Conservation (phyloP, 2,797 vertebrate genomes). For the Urocyon cinereoargenteus region DNA sequence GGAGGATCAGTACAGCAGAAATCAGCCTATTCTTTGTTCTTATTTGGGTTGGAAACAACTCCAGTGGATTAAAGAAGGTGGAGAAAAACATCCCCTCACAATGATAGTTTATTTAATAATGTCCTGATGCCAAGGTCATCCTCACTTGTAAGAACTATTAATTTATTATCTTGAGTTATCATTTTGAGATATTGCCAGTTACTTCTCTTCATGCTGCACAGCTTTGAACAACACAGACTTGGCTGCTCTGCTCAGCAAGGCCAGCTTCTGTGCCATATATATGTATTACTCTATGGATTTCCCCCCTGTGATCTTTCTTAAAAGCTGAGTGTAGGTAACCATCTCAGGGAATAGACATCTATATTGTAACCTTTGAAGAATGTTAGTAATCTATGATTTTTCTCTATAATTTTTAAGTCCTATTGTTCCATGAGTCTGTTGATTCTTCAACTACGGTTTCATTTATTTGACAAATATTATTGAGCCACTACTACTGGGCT, state of each 20-base stretch:
- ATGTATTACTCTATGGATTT: not conserved
- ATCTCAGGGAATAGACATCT: not conserved
- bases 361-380: not conserved
- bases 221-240: not conserved
- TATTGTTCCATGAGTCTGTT: not conserved
- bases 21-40: not conserved
- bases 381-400: not conserved
- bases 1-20: not conserved
- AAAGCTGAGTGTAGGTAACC: slow-evolving; percentile 1
- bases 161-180: slow-evolving; percentile 41
- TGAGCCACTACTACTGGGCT: not conserved
- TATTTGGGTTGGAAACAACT: not conserved
- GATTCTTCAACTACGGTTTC: not conserved
- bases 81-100: not conserved
- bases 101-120: slow-evolving; percentile 47
- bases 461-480: not conserved
- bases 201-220: not conserved
- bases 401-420: not conserved
- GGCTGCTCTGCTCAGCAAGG: not conserved
- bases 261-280: not conserved
- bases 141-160: slow-evolving; percentile 14
- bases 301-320: not conserved
- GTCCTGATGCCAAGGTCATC: not conserved
- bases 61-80: not conserved
- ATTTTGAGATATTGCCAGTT: not conserved